phyloP scores from a whole-genome alignment of 1,140 invertebrate species.

The Delia radicum region DNA sequence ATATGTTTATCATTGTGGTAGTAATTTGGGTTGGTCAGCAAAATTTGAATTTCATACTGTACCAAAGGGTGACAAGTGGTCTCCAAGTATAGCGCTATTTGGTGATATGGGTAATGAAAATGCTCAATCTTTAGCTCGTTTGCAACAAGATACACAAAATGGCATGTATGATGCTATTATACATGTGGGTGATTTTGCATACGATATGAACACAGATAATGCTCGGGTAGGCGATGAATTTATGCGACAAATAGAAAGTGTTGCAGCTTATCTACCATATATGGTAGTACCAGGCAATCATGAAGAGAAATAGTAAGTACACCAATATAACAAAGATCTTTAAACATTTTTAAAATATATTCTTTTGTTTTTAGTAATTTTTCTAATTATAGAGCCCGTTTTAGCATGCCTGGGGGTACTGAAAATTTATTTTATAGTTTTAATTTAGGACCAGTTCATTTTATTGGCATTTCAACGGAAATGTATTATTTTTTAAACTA shows the following conservation, averaged over 20 bases:
- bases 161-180: conserved; percentile 84
- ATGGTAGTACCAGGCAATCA: conserved; percentile 94
- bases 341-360: no score
- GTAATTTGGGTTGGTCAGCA: conserved; percentile 76
- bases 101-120: conserved; percentile 93
- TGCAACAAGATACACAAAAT: conserved; percentile 79
- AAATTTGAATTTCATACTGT: conserved; percentile 74
- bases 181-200: conserved; percentile 96
- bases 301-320: conserved; percentile 78
- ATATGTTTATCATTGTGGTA: conserved; percentile 86
- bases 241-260: conserved; percentile 84
- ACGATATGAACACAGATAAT: conserved; percentile 85
- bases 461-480: conserved; percentile 91
- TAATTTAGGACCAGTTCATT: conserved; percentile 89
- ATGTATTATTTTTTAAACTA: conserved; percentile 92
- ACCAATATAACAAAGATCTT: not conserved
- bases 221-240: conserved; percentile 84
- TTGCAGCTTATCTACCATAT: conserved; percentile 87
- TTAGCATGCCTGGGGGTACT: conserved; percentile 82
- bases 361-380: conserved; percentile 74
- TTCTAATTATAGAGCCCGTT: conserved; percentile 81
- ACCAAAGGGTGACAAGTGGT: conserved; percentile 66
- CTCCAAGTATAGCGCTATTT: conserved; percentile 80
- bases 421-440: conserved; percentile 87
- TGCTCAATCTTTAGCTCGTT: conserved; percentile 74